These are phyloP conservation scores for Mormyrus hasselquistii DNA, from an alignment of 2,797 vertebrate genomes.

Conservation along the genomic window DNA sequence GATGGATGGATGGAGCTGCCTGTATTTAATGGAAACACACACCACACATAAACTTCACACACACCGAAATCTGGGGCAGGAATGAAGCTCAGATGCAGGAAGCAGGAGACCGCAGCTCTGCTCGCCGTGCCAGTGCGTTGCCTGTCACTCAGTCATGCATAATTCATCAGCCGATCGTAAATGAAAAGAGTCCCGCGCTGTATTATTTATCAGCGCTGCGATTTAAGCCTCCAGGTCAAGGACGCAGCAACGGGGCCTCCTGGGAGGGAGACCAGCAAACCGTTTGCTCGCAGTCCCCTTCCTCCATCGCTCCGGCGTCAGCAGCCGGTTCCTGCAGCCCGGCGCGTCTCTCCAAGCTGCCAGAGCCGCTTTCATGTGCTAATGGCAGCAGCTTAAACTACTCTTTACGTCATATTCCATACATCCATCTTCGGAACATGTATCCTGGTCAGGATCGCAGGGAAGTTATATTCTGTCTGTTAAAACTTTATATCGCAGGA, in stretches of 20 bases:
- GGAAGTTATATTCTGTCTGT: not conserved
- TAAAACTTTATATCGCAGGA: not conserved
- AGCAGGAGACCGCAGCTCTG: not conserved
- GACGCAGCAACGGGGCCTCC: not conserved
- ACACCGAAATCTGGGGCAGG: not conserved
- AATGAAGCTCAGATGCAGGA: not conserved
- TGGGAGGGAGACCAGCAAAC: not conserved
- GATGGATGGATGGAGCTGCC: not conserved
- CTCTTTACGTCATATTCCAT: not conserved
- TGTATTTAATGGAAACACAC: not conserved
- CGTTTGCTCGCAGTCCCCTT: not conserved
- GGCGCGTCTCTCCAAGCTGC: not conserved
- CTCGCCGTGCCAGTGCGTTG: not conserved
- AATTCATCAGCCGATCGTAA: not conserved
- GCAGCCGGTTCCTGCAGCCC: not conserved
- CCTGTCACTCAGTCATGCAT: not conserved
- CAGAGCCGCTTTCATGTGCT: not conserved
- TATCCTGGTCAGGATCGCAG: not conserved
- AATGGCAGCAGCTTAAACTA: not conserved
- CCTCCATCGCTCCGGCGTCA: not conserved
- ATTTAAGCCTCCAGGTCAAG: not conserved
- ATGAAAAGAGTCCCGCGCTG: not conserved
- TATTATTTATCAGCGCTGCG: not conserved
- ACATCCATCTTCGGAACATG: not conserved
- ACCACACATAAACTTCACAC: not conserved